A percentile compares a stretch with the other conserved stretches of the same genome.
phyloP scores from a whole-genome alignment of 2,888 invertebrate genomes.

The Tachystola acroxantha region DNA sequence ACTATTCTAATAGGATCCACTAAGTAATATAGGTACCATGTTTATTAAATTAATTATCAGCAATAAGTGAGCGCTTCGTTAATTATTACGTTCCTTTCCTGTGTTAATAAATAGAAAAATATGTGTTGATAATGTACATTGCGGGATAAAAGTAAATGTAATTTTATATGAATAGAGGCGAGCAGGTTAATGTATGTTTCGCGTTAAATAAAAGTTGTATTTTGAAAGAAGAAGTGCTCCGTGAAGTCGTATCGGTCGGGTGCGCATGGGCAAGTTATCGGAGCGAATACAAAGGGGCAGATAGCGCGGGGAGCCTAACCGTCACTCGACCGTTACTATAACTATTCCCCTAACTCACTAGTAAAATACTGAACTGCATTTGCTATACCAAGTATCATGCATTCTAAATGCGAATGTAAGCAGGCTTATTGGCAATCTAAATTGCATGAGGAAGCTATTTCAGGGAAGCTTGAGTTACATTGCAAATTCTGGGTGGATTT shows the following conservation, averaged over 20 bases:
- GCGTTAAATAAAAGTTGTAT: constrained; percentile 49
- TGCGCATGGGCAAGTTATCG: constrained; percentile 78
- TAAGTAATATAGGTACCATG: too few species aligned
- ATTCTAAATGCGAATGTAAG: constrained; percentile 40
- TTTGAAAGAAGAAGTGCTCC: constrained; percentile 67
- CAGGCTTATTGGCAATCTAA: constrained; percentile 44
- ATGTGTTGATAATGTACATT: constrained; percentile 37
- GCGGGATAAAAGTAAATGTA: constrained; percentile 37
- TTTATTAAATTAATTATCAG: too few species aligned
- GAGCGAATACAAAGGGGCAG: constrained; percentile 78
- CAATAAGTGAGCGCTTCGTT: constrained; percentile 65
- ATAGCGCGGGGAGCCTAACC: constrained; percentile 76
- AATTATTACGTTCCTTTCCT: constrained; percentile 45
- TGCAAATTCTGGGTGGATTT: constrained; percentile 33
- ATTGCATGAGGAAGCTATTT: constrained; percentile 55
- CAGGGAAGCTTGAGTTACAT: constrained; percentile 28
- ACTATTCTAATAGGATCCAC: too few species aligned
- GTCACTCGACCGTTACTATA: constrained; percentile 76
- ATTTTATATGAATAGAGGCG: constrained; percentile 29
- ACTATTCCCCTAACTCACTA: constrained; percentile 71
- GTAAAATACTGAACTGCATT: constrained; percentile 74
- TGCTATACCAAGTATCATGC: constrained; percentile 31
- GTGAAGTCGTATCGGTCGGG: constrained; percentile 71
- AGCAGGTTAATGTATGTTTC: constrained; percentile 55
- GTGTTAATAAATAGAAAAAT: constrained; percentile 21